Conservation (phyloP, 1,140 invertebrate species). For the Anoplolepis gracilipes region DNA sequence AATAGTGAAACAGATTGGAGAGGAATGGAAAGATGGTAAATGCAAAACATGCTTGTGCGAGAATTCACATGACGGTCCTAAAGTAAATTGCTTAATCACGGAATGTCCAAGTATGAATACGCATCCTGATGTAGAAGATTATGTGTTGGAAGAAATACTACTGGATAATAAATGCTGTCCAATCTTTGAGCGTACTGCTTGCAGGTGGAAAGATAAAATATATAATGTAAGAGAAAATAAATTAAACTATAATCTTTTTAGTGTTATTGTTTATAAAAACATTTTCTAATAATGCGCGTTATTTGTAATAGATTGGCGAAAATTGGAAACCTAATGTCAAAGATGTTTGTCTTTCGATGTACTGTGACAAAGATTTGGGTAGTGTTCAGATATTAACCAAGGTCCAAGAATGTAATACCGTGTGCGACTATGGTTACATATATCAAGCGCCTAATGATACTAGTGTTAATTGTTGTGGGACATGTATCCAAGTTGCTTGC, state of each 20-base stretch:
- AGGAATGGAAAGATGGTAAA: slow-evolving; percentile 90
- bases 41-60: slow-evolving; percentile 89
- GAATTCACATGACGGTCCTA: slow-evolving; percentile 69
- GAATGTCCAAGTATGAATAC: slow-evolving; percentile 82
- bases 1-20: slow-evolving; percentile 86
- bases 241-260: not conserved
- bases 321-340: slow-evolving; percentile 85
- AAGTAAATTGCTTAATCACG: slow-evolving; percentile 80
- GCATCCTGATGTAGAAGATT: slow-evolving; percentile 84
- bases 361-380: slow-evolving; percentile 84
- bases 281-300: not conserved
- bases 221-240: slow-evolving; percentile 83
- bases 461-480: slow-evolving; percentile 88
- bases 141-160: slow-evolving; percentile 85
- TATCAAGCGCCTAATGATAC: slow-evolving; percentile 80
- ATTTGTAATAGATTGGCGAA: slow-evolving; percentile 84
- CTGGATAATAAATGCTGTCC: slow-evolving; percentile 89
- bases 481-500: slow-evolving; percentile 88
- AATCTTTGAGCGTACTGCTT: slow-evolving; percentile 86
- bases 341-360: slow-evolving; percentile 86
- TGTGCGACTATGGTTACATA: slow-evolving; percentile 82
- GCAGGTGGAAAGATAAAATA: slow-evolving; percentile 86
- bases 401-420: slow-evolving; percentile 74
- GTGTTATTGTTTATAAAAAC: not conserved
- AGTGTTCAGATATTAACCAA: slow-evolving; percentile 83